Evolutionary conservation across 2,888 invertebrate genomes (phyloP).

Genomic region (Dorcus parallelipipedus): DNA sequence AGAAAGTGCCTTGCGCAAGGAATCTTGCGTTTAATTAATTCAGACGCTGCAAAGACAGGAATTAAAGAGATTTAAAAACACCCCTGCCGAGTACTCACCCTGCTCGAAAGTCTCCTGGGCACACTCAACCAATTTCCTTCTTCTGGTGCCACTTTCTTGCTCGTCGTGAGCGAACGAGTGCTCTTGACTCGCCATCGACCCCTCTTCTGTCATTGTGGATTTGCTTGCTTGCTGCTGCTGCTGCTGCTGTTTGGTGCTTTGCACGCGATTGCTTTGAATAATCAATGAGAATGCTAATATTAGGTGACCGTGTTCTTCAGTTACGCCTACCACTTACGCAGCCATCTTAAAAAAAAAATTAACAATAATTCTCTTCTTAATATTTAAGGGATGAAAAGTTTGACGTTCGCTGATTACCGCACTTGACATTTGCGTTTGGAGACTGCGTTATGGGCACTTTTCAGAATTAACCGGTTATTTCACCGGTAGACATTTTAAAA

Average conservation of each 20-base stretch:
- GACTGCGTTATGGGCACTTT: no score
- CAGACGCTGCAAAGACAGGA: slow-evolving; percentile 59
- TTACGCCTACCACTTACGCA: slow-evolving; percentile 21
- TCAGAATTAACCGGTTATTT: no score
- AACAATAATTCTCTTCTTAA: slow-evolving; percentile 12
- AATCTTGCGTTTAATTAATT: slow-evolving; percentile 76
- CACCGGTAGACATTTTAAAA: no score
- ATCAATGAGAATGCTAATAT: slow-evolving; percentile 26
- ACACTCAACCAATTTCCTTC: slow-evolving; percentile 55
- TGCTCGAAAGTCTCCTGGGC: slow-evolving; percentile 59
- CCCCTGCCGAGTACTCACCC: slow-evolving; percentile 43
- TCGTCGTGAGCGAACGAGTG: slow-evolving; percentile 18
- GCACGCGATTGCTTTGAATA: slow-evolving; percentile 8
- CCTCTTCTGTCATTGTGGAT: slow-evolving; percentile 31
- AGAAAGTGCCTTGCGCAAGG: slow-evolving; percentile 86
- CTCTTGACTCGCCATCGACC: slow-evolving; percentile 37
- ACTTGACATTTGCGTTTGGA: slow-evolving; percentile 3
- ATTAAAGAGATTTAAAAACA: slow-evolving; percentile 1
- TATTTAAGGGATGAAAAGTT: slow-evolving; percentile 12
- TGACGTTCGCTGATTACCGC: slow-evolving; percentile 13
- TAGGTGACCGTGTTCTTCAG: slow-evolving; percentile 13
- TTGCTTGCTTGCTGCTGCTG: no score
- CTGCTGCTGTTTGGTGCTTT: neutral
- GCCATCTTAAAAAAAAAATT: slow-evolving; percentile 15
- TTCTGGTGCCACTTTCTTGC: slow-evolving; percentile 43